Base-by-base conservation (phyloP, 1,140 invertebrate species). In the Adelges cooleyi region DNA sequence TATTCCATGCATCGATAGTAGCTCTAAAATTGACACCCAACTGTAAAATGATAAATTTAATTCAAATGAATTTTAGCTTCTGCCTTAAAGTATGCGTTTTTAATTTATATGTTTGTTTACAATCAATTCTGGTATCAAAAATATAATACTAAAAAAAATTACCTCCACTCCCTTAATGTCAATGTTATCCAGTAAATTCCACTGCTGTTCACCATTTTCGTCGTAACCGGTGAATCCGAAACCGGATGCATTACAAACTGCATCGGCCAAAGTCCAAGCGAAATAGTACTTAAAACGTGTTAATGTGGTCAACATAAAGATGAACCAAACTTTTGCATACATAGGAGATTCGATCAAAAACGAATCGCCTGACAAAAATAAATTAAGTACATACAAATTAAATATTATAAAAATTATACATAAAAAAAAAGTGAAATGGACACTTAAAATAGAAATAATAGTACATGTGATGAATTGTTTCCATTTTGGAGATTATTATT, bases 271-370 rank as follows among this genome's bases (percentile, higher is more conserved):
- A 36, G 91, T 80, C 94, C 95, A 98, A 3, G 93, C 95, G 74
- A 95, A 90, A 76, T 98, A 98, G 78, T 98, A 98, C 77, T 96
- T 96, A 73, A 87, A 87, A 66, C 92, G 82, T 65, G 86, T 84
- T 38, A 89, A 76, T 68, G 89, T 81, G 25, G 90, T 90, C 18
- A 83, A 80, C 40, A 89, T 75, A 70, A 87, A 81, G 66, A 93
- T 79, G 76, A 88, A 96, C 78, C 85, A 82, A 27, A 87, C 76
- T 74, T 87, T 83, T 68, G 86, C 84, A 6, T 79, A 29, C 22
- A 86, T 74, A 11, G 77, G 77, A 15, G 80, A 81, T 38, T 80
- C 76, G 15, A 81, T 70, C 8, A 90, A 69, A 73, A 87, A 90
- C 42, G 83, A 80, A 27, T 82, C 78, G 44, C 86, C 86, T 82